phyloP scores from a whole-genome alignment of 2,113 vertebrate genomes.

The Phylloscopus whistleri region DNA sequence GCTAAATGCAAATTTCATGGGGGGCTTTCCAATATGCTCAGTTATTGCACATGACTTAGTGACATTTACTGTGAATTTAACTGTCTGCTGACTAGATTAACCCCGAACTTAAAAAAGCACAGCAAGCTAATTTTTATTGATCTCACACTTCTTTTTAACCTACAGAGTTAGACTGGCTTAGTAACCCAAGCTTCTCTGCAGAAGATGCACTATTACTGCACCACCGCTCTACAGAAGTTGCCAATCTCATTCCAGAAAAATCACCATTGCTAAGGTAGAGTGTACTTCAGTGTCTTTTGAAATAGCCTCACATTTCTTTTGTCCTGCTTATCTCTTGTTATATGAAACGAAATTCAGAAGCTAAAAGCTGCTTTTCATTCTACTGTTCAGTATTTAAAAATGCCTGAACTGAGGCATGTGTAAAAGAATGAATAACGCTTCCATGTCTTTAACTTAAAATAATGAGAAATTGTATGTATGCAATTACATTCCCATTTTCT shows the following conservation, averaged over 20 bases:
- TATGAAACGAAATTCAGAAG: not conserved
- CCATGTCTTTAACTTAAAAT: not conserved
- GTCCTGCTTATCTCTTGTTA: not conserved
- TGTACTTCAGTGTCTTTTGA: not conserved
- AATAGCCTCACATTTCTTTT: not conserved
- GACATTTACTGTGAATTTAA: not conserved
- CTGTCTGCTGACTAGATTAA: not conserved
- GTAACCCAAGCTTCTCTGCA: slow-evolving; percentile 84
- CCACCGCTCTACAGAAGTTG: slow-evolving; percentile 54
- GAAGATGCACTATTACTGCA: slow-evolving; percentile 76
- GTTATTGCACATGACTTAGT: not conserved
- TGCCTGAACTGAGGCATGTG: not conserved
- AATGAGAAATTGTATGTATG: not conserved
- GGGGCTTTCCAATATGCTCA: not conserved
- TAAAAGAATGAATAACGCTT: slow-evolving; percentile 3
- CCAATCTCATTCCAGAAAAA: not conserved
- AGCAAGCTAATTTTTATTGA: not conserved
- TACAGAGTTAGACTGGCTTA: slow-evolving; percentile 88
- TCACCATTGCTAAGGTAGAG: slow-evolving; percentile 56
- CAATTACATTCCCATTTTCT: slow-evolving; percentile 11
- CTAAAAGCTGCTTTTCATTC: not conserved
- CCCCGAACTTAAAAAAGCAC: not conserved
- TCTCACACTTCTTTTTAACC: slow-evolving; percentile 5
- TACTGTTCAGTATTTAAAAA: not conserved
- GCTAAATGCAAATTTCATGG: not conserved